These are phyloP conservation scores for Brenthis daphne DNA, from an alignment of 2,888 invertebrate genomes.

Conservation along the genomic window DNA sequence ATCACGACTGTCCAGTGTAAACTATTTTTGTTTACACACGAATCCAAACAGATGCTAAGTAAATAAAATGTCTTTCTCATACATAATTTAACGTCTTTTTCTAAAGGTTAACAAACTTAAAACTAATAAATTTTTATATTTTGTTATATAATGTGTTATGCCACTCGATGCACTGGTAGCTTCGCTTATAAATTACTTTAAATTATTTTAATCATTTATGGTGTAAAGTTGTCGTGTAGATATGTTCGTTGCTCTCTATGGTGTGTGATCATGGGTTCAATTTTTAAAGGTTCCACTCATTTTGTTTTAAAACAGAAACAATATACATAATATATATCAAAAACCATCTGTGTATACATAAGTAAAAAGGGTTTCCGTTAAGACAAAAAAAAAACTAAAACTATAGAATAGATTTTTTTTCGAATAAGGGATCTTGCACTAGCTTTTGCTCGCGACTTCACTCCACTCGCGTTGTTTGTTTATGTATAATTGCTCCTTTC, in stretches of 20 bases:
- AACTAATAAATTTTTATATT: constrained; percentile 13
- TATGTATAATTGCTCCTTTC: too few species aligned
- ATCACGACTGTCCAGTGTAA: too few species aligned
- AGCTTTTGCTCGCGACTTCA: neutral
- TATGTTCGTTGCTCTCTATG: too few species aligned
- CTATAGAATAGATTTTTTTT: neutral
- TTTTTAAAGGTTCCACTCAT: too few species aligned
- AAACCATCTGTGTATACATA: constrained; percentile 5
- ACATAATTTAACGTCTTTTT: neutral
- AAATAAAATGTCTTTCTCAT: neutral
- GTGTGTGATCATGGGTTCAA: too few species aligned
- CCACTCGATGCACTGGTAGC: constrained; percentile 2
- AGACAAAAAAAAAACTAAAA: neutral
- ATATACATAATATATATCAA: neutral
- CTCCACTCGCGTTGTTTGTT: neutral
- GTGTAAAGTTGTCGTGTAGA: neutral
- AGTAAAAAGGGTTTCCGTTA: neutral
- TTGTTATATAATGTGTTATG: constrained; percentile 24
- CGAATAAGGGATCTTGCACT: neutral
- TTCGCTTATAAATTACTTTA: constrained; percentile 3
- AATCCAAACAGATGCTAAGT: too few species aligned
- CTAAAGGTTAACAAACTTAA: constrained; percentile 17
- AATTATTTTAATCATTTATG: constrained; percentile 1
- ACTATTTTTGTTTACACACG: too few species aligned
- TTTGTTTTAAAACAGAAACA: too few species aligned